Evolutionary conservation across 2,797 vertebrate species (phyloP).

Genomic region (Borostomias antarcticus): DNA sequence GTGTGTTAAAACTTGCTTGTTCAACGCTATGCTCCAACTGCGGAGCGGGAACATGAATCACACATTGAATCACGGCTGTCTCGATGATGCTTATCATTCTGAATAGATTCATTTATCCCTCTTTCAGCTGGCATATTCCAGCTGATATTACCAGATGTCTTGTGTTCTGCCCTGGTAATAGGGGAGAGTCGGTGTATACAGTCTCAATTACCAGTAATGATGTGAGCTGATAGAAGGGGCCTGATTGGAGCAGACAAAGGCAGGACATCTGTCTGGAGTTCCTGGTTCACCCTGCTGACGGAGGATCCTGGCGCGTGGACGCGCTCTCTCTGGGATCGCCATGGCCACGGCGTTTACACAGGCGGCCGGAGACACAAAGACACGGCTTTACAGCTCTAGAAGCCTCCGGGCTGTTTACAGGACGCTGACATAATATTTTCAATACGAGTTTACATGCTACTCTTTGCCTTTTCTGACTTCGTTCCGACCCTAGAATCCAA

Average conservation of each 20-base stretch:
- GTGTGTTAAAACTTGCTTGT: constrained; percentile 28
- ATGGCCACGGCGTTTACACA: constrained; percentile 56
- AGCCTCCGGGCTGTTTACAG: neutral
- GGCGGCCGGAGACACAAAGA: constrained; percentile 37
- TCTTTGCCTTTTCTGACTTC: too few relatives aligned
- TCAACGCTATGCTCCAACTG: constrained; percentile 37
- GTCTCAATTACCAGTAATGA: constrained; percentile 76
- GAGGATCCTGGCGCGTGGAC: constrained; percentile 57
- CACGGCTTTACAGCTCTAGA: neutral
- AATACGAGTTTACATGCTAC: too few relatives aligned
- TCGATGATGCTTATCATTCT: constrained; percentile 68
- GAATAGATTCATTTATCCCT: constrained; percentile 66
- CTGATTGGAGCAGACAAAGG: constrained; percentile 72
- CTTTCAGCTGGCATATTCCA: constrained; percentile 65
- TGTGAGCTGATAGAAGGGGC: constrained; percentile 69
- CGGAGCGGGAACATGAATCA: constrained; percentile 50
- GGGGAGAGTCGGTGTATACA: constrained; percentile 58
- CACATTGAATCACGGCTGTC: constrained; percentile 49
- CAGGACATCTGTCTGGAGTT: constrained; percentile 74
- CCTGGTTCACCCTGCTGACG: constrained; percentile 68
- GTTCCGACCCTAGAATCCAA: neutral
- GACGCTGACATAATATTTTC: neutral
- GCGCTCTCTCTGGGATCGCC: constrained; percentile 62
- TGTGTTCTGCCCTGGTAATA: constrained; percentile 70
- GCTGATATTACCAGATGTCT: constrained; percentile 78